These are phyloP conservation scores for Fabriciana adippe DNA, from an alignment of 2,888 invertebrate genomes.

Conservation along the genomic window DNA sequence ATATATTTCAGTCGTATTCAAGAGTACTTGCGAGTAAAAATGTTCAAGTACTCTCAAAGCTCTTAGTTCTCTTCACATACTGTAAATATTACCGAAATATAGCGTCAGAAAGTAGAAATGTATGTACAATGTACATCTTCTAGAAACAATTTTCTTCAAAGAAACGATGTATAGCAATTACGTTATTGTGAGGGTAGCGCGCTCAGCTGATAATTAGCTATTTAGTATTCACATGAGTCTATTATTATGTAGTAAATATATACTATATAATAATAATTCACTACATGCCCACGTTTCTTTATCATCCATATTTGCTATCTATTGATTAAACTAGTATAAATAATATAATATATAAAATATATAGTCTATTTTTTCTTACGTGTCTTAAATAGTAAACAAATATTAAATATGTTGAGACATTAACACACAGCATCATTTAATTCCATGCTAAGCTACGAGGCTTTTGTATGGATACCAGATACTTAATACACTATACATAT, in stretches of 20 bases:
- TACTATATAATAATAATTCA: no score
- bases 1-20: background rate
- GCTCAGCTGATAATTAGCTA: background rate
- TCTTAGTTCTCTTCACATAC: background rate
- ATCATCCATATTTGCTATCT: no score
- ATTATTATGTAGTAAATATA: background rate
- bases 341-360: no score
- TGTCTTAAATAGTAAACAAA: no score
- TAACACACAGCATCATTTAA: no score
- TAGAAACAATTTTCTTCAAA: constrained; percentile 1
- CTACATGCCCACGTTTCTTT: no score
- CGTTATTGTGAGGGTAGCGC: background rate
- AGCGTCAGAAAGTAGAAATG: background rate
- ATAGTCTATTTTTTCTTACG: no score
- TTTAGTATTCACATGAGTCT: background rate
- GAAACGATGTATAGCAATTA: constrained; percentile 8
- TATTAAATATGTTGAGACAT: no score
- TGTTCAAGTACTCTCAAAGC: background rate
- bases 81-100: background rate
- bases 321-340: no score
- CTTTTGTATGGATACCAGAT: no score
- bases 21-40: background rate
- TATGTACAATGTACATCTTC: background rate
- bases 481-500: no score
- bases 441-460: no score